Conservation (phyloP, 2,113 vertebrate genomes). For the Anoura caudifer region DNA sequence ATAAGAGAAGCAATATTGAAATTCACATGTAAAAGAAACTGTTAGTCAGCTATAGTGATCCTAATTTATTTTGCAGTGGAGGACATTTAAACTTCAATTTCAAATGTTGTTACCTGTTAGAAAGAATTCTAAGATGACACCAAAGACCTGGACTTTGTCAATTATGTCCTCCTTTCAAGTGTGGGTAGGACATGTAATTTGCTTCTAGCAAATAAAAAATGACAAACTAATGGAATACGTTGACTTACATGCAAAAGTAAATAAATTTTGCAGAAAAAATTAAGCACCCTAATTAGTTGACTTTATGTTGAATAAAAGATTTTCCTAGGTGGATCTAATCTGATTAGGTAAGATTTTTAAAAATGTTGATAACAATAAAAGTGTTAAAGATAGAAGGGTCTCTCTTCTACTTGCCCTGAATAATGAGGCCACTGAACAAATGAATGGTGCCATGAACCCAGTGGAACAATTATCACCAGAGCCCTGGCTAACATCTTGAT, state of each 20-base stretch:
- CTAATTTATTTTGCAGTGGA: background rate
- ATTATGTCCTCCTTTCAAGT: background rate
- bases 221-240: background rate
- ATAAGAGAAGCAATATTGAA: background rate
- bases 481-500: background rate
- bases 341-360: background rate
- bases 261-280: background rate
- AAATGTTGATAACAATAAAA: rapidly evolving
- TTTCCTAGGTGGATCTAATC: background rate
- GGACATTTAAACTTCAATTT: background rate
- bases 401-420: background rate
- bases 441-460: background rate
- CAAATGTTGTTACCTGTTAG: background rate
- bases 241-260: background rate
- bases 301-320: background rate
- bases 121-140: background rate
- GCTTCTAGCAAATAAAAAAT: background rate
- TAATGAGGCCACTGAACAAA: background rate
- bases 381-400: background rate
- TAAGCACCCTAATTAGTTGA: background rate
- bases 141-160: background rate
- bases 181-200: background rate
- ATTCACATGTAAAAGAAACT: background rate
- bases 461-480: background rate
- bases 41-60: background rate